These are phyloP conservation scores for Falco concolor DNA, from an alignment of 2,797 vertebrate species.

Conservation along the genomic window DNA sequence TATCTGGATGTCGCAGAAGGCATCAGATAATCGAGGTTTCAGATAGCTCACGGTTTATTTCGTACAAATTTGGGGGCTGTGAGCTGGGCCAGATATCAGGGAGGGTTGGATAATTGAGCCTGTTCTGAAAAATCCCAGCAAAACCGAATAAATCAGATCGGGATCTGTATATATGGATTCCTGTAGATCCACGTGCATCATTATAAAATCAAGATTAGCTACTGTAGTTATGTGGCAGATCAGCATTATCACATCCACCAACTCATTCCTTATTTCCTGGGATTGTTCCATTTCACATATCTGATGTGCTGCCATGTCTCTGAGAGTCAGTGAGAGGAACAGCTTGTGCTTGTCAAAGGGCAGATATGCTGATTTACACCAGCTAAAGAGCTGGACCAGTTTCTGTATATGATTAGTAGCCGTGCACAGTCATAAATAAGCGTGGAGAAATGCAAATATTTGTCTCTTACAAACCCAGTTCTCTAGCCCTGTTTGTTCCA, in stretches of 20 bases:
- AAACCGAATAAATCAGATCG: not conserved
- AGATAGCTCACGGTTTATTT: not conserved
- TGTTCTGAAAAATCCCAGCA: not conserved
- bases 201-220: conserved; percentile 1
- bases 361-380: not conserved
- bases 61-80: not conserved
- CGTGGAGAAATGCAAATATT: not conserved
- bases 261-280: conserved; percentile 32
- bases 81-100: not conserved
- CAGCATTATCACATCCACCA: conserved; percentile 15
- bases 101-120: conserved; percentile 18
- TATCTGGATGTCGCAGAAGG: conserved; percentile 41
- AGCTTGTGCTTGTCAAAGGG: not conserved
- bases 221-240: not conserved
- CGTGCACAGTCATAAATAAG: not conserved
- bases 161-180: not conserved
- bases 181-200: not conserved
- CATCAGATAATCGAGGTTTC: conserved; percentile 46
- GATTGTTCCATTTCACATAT: conserved; percentile 20
- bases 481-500: not conserved
- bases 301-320: not conserved
- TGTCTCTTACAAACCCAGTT: not conserved
- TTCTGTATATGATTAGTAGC: not conserved
- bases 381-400: not conserved
- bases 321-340: not conserved